phyloP scores from a whole-genome alignment of 2,113 vertebrate species.

The Bufo bufo region DNA sequence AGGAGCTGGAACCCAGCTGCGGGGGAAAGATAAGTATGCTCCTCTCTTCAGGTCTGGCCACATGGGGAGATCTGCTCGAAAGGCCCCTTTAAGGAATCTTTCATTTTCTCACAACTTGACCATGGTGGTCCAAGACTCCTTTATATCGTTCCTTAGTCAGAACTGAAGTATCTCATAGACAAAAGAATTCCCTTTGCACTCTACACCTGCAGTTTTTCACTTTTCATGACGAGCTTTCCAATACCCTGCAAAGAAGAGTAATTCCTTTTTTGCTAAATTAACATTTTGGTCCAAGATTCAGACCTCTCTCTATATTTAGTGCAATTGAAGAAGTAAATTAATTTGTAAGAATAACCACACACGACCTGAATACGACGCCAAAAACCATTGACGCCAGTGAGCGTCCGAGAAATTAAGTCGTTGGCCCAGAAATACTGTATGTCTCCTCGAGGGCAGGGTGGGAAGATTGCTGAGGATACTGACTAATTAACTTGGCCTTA shows the following conservation, averaged over 20 bases:
- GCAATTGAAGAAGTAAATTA: not conserved
- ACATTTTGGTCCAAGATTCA: not conserved
- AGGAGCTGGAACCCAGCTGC: too few species aligned
- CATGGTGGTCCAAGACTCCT: too few species aligned
- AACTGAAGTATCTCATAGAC: not conserved
- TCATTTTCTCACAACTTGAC: too few species aligned
- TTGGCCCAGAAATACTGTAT: conserved; percentile 29
- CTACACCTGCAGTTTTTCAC: not conserved
- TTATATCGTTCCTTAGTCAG: too few species aligned
- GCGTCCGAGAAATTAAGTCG: conserved; percentile 23
- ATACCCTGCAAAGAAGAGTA: not conserved
- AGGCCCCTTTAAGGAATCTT: too few species aligned
- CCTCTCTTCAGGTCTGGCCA: too few species aligned
- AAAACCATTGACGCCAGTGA: not conserved
- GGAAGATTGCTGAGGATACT: conserved; percentile 19
- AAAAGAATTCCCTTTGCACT: not conserved
- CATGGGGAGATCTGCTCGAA: too few species aligned
- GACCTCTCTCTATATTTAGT: conserved; percentile 30
- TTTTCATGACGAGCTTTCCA: not conserved
- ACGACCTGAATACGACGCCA: not conserved
- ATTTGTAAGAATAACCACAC: conserved; percentile 9
- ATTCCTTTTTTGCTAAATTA: not conserved
- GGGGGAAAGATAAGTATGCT: too few species aligned
- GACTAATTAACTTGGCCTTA: conserved; percentile 22
- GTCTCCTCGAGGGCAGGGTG: not conserved